Evolutionary conservation across 2,113 vertebrate genomes (phyloP).

Genomic region (Sebastes schlegelii): DNA sequence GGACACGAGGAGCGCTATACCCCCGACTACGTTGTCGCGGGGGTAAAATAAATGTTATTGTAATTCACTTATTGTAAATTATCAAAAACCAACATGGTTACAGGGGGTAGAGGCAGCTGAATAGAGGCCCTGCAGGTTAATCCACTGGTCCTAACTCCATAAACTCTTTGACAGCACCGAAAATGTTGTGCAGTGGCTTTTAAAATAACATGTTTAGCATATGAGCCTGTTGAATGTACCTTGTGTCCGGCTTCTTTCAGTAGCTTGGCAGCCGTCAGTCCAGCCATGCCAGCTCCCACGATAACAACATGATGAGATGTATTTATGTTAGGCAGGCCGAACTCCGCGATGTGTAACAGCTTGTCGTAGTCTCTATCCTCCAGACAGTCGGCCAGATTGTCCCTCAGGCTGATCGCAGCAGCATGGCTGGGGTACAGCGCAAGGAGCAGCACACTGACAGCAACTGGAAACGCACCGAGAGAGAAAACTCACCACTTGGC

Average conservation of each 20-base stretch:
- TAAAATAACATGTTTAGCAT: too few species aligned
- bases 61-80: too few species aligned
- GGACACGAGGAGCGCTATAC: too few species aligned
- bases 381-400: conserved; percentile 42
- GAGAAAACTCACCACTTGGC: too few species aligned
- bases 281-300: conserved; percentile 61
- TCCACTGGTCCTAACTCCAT: too few species aligned
- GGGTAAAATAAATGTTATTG: too few species aligned
- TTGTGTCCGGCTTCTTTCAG: conserved; percentile 67
- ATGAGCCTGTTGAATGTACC: conserved; percentile 17
- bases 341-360: conserved; percentile 7
- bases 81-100: too few species aligned
- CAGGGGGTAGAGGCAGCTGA: too few species aligned
- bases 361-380: conserved; percentile 13
- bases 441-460: conserved; percentile 20
- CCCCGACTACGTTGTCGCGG: too few species aligned
- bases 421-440: rapidly evolving
- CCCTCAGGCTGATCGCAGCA: background rate
- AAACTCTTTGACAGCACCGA: too few species aligned
- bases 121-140: too few species aligned
- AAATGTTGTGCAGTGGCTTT: too few species aligned
- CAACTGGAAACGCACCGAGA: background rate
- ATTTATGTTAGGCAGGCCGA: background rate
- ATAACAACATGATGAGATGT: conserved; percentile 33
- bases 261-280: conserved; percentile 58